A percentile compares a stretch with the other conserved stretches of the same genome.
Conservation (phyloP, 2,888 invertebrate species). For the Diachrysia chrysitis region DNA sequence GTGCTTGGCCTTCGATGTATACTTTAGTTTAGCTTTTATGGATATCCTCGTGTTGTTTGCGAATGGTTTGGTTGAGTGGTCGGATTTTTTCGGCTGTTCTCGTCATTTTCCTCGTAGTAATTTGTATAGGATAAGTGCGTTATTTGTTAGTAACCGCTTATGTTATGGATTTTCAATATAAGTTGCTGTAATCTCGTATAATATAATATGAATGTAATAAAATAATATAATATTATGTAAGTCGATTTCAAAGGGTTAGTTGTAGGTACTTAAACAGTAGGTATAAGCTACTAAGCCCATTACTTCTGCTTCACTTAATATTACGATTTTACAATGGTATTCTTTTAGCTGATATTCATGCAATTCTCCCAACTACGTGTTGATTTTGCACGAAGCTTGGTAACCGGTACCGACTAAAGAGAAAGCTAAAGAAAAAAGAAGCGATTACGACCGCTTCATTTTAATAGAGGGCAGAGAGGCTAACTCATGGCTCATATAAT, state of each 20-base stretch:
- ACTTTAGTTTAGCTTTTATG: constrained; percentile 36
- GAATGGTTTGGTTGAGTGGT: constrained; percentile 9
- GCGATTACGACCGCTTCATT: constrained; percentile 15
- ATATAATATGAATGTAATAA: too few species aligned
- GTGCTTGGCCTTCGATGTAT: constrained; percentile 34
- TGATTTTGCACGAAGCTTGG: constrained; percentile 17
- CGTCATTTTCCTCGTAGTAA: constrained; percentile 5
- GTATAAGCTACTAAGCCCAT: background rate
- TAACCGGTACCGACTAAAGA: constrained; percentile 1
- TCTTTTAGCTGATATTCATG: background rate
- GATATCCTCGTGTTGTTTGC: constrained; percentile 16
- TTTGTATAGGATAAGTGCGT: constrained; percentile 5
- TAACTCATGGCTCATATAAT: constrained; percentile 55
- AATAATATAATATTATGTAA: too few species aligned
- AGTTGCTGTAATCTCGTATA: constrained; percentile 6
- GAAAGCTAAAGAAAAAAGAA: constrained; percentile 11
- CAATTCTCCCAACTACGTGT: constrained; percentile 21
- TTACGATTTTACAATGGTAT: background rate
- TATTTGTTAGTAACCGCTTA: background rate
- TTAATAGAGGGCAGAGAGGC: constrained; percentile 51
- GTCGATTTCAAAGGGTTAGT: background rate
- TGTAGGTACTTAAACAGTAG: background rate
- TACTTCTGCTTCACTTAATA: background rate
- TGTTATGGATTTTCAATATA: background rate
- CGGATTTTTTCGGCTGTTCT: constrained; percentile 6